Percentiles rank a stretch among this genome's conserved stretches.
Conservation (phyloP, 2,888 invertebrate genomes). For the Cheilosia vulpina region DNA sequence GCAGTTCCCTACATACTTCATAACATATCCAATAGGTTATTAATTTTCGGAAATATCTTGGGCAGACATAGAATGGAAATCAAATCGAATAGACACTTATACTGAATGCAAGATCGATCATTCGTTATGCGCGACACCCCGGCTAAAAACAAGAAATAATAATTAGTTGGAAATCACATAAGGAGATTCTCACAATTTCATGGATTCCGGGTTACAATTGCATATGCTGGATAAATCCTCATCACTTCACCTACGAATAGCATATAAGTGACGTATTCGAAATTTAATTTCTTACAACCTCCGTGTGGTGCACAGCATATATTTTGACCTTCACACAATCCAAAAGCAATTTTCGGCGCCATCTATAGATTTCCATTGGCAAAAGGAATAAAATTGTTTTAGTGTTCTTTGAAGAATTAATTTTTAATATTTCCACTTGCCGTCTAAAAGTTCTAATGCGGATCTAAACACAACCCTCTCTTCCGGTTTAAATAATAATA, state of each 20-base stretch:
- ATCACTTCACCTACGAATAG: neutral
- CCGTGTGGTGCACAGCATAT: neutral
- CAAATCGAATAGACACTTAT: too few species aligned
- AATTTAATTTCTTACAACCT: neutral
- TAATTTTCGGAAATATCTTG: too few species aligned
- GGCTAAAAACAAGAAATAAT: too few species aligned
- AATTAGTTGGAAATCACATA: too few species aligned
- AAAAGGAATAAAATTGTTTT: neutral
- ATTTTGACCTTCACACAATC: neutral
- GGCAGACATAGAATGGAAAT: too few species aligned
- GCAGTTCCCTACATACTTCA: too few species aligned
- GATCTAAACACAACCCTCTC: neutral
- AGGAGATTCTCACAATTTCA: too few species aligned
- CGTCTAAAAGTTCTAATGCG: neutral
- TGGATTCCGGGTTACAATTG: too few species aligned
- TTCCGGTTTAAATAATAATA: neutral
- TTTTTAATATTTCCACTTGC: neutral
- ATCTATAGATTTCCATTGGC: neutral
- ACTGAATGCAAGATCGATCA: too few species aligned
- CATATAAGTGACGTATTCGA: neutral
- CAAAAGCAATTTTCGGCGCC: neutral
- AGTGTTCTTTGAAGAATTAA: neutral
- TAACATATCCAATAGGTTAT: too few species aligned
- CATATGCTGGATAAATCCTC: too few species aligned
- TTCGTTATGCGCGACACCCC: too few species aligned